Percentiles rank a stretch among this genome's conserved stretches.
Conservation (phyloP, 2,797 vertebrate species). For the Sphenopsis melanotis region DNA sequence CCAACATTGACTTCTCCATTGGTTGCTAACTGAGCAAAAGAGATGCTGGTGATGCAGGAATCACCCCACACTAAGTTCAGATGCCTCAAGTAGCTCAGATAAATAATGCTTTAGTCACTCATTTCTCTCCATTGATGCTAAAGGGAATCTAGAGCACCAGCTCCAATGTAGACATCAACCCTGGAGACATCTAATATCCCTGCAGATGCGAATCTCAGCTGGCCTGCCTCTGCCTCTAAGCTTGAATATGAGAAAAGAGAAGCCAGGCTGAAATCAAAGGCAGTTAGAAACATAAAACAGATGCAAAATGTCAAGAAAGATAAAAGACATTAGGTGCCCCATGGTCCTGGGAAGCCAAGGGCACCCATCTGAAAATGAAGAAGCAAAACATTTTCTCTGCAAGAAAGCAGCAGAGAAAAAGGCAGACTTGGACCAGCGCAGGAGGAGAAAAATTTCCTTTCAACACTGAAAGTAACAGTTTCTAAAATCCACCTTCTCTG, state of each 20-base stretch:
- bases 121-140: not conserved
- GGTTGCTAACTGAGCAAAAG: accelerated
- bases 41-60: not conserved
- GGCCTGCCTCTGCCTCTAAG: not conserved
- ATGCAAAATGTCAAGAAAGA: not conserved
- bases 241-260: not conserved
- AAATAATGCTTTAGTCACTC: not conserved
- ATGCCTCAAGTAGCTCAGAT: not conserved
- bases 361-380: not conserved
- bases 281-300: not conserved
- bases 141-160: not conserved
- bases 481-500: conserved; percentile 50
- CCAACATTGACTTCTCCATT: not conserved
- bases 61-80: not conserved
- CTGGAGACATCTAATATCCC: not conserved
- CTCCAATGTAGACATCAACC: not conserved
- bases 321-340: not conserved
- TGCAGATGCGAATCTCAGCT: not conserved
- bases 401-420: not conserved
- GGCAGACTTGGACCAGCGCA: not conserved
- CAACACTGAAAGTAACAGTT: conserved; percentile 43
- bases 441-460: conserved; percentile 35
- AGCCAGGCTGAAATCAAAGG: not conserved
- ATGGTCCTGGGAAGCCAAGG: not conserved
- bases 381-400: not conserved